A percentile compares a stretch with the other conserved stretches of the same genome.
These are phyloP conservation scores for Rhagoletis zephyria DNA, from an alignment of 1,140 invertebrate genomes.

Conservation along the genomic window DNA sequence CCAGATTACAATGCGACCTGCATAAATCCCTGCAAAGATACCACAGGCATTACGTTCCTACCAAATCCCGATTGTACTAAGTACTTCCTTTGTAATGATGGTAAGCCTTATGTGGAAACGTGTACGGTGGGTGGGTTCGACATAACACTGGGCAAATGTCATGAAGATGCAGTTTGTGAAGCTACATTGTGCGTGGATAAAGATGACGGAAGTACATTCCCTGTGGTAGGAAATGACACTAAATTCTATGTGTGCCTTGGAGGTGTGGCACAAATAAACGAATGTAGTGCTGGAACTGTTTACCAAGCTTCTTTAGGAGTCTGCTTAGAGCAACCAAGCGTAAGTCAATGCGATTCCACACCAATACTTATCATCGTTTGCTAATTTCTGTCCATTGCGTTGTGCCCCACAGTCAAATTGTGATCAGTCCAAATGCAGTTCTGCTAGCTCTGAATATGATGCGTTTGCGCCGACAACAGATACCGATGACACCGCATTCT, in stretches of 20 bases:
- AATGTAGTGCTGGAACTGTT: neutral
- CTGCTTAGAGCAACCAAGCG: slow-evolving; percentile 60
- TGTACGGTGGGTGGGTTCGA: slow-evolving; percentile 59
- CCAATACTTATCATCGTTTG: neutral
- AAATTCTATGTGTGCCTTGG: slow-evolving; percentile 54
- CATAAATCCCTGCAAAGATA: slow-evolving; percentile 61
- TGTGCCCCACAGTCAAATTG: slow-evolving; percentile 54
- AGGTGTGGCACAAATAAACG: slow-evolving; percentile 14
- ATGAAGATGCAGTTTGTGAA: slow-evolving; percentile 44
- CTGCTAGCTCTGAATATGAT: neutral
- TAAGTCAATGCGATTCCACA: slow-evolving; percentile 58
- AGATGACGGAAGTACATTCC: neutral
- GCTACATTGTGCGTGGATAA: slow-evolving; percentile 21
- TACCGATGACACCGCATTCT: slow-evolving; percentile 60
- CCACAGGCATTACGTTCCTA: slow-evolving; percentile 57
- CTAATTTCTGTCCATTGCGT: neutral
- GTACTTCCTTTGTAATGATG: slow-evolving; percentile 65
- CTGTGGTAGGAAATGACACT: slow-evolving; percentile 6
- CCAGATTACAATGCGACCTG: slow-evolving; percentile 63
- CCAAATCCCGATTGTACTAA: slow-evolving; percentile 66
- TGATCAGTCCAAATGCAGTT: slow-evolving; percentile 61
- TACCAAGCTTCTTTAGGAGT: slow-evolving; percentile 24
- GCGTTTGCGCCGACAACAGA: slow-evolving; percentile 59
- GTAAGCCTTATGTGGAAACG: slow-evolving; percentile 60
- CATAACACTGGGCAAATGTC: slow-evolving; percentile 22